These are phyloP conservation scores for Centropyge bicolor DNA, from an alignment of 2,797 vertebrate species.

Conservation along the genomic window DNA sequence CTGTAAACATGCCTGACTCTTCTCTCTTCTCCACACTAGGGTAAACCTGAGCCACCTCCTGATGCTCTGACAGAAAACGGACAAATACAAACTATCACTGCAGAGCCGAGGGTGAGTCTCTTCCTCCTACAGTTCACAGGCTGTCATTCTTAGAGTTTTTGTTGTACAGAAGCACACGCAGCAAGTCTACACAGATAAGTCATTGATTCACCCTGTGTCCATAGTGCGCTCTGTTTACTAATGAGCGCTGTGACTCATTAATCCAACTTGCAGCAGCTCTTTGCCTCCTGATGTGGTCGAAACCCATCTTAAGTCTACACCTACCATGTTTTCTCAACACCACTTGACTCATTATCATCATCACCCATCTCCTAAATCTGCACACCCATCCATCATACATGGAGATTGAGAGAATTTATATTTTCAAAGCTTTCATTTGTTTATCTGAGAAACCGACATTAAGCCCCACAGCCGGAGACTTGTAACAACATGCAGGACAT, in stretches of 20 bases:
- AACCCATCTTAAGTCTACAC: neutral
- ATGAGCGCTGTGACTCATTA: conserved; percentile 64
- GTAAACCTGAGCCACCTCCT: conserved; percentile 83
- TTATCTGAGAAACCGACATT: conserved; percentile 4
- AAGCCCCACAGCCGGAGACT: neutral
- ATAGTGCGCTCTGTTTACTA: conserved; percentile 62
- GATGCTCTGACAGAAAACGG: conserved; percentile 76
- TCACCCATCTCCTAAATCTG: neutral
- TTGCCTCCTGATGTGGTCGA: conserved; percentile 19
- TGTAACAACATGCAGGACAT: neutral
- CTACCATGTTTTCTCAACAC: conserved; percentile 9
- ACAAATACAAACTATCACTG: conserved; percentile 77
- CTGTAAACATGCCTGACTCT: conserved; percentile 23
- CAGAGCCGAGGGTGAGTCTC: conserved; percentile 80
- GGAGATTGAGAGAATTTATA: neutral
- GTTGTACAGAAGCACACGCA: conserved; percentile 27
- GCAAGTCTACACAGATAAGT: conserved; percentile 58
- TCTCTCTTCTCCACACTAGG: conserved; percentile 69
- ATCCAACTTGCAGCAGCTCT: conserved; percentile 47
- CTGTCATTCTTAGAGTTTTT: conserved; percentile 18
- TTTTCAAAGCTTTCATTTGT: neutral
- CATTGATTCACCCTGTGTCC: conserved; percentile 64
- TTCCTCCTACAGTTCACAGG: neutral
- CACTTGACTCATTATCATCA: neutral
- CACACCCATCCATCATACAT: neutral